phyloP scores from a whole-genome alignment of 2,113 vertebrate species.

The Tenebrosternarchus preto region DNA sequence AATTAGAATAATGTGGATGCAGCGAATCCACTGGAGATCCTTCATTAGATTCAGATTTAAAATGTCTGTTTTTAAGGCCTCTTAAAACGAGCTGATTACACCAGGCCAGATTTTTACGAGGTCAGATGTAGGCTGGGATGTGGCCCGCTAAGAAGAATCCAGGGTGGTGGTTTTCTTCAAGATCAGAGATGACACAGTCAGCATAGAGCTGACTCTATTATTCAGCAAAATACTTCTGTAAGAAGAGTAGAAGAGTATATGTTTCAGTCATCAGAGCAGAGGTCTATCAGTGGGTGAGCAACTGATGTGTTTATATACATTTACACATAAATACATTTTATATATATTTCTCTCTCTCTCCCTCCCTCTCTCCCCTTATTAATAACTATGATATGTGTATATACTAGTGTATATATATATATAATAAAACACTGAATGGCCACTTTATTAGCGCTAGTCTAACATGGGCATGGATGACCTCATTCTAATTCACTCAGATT shows the following conservation, averaged over 20 bases:
- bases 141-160: neutral
- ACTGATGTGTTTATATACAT: slow-evolving; percentile 7
- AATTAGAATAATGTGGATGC: neutral
- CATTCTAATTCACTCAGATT: no score
- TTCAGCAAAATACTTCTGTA: slow-evolving; percentile 41
- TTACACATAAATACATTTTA: neutral
- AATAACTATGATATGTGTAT: no score
- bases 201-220: slow-evolving; percentile 13
- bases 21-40: slow-evolving; percentile 18
- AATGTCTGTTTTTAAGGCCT: neutral
- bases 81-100: neutral
- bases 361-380: no score
- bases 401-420: no score
- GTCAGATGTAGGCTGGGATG: neutral
- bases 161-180: slow-evolving; percentile 5
- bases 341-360: no score
- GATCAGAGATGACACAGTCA: neutral
- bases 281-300: neutral
- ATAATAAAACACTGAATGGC: no score
- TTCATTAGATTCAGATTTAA: slow-evolving; percentile 30
- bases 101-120: slow-evolving; percentile 10
- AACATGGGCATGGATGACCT: no score
- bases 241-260: neutral
- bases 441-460: no score
- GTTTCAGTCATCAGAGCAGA: neutral